Conservation (phyloP, 2,797 vertebrate species). For the Scleropages formosus region DNA sequence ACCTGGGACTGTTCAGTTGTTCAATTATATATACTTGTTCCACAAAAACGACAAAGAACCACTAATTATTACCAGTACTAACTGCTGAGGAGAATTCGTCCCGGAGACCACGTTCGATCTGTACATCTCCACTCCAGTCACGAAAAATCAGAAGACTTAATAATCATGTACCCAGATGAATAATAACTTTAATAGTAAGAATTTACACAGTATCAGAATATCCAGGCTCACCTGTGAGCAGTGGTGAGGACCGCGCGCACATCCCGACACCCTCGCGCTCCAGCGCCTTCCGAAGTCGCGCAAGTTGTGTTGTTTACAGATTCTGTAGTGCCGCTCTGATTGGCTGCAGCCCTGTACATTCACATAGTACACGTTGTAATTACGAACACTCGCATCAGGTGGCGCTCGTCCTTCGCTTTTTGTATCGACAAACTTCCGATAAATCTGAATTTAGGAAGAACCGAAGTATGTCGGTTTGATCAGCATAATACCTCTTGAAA, state of each 20-base stretch:
- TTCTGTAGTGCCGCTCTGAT: constrained; percentile 1
- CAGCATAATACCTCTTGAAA: too few species aligned
- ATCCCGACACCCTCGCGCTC: not conserved
- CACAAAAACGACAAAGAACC: too few species aligned
- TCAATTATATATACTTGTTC: too few species aligned
- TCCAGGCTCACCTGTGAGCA: constrained; percentile 3
- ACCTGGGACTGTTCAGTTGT: too few species aligned
- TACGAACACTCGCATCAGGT: not conserved
- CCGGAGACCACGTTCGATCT: too few species aligned
- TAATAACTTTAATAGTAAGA: not conserved
- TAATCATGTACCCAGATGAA: not conserved
- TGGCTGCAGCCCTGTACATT: not conserved
- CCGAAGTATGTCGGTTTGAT: too few species aligned
- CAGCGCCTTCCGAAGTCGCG: not conserved
- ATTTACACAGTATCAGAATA: too few species aligned
- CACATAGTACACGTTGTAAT: not conserved
- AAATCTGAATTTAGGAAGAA: too few species aligned
- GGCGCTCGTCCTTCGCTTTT: not conserved
- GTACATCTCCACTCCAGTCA: too few species aligned
- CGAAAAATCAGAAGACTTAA: not conserved
- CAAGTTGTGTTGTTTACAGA: constrained; percentile 16
- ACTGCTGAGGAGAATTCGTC: too few species aligned
- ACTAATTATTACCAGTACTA: too few species aligned
- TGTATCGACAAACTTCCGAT: not conserved
- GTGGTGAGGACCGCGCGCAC: not conserved